phyloP scores from a whole-genome alignment of 2,888 invertebrate species.

The Agrochola lychnidis region DNA sequence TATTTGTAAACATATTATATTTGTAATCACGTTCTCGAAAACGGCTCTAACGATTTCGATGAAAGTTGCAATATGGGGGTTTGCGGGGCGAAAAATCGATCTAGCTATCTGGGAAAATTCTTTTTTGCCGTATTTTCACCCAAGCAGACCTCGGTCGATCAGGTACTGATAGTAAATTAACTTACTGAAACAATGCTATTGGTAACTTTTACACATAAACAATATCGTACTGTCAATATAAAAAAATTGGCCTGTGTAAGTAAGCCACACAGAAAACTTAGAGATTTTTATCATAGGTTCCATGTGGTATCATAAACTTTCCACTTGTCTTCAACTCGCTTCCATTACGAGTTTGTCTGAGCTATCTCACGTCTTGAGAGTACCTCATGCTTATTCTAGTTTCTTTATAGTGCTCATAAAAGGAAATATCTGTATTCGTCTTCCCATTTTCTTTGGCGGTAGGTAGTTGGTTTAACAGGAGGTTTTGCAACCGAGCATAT shows the following conservation, averaged over 20 bases:
- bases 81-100: no score
- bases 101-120: no score
- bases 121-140: no score
- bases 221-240: not conserved
- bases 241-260: not conserved
- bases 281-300: constrained; percentile 44
- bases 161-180: no score
- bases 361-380: constrained; percentile 39
- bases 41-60: no score
- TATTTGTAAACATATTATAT: no score
- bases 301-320: constrained; percentile 51
- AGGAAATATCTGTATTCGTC: constrained; percentile 38
- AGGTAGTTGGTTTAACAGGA: constrained; percentile 11
- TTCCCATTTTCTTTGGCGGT: constrained; percentile 25
- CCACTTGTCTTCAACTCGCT: constrained; percentile 46
- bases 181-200: no score
- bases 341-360: constrained; percentile 52
- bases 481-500: constrained; percentile 1
- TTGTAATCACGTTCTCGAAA: no score
- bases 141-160: no score
- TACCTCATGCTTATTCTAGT: constrained; percentile 58
- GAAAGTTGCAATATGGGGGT: no score
- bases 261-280: not conserved
- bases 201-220: no score
- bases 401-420: constrained; percentile 56